These are phyloP conservation scores for Akabosia matsudoensis DNA, from an alignment of 1,140 invertebrate species.

Conservation along the genomic window DNA sequence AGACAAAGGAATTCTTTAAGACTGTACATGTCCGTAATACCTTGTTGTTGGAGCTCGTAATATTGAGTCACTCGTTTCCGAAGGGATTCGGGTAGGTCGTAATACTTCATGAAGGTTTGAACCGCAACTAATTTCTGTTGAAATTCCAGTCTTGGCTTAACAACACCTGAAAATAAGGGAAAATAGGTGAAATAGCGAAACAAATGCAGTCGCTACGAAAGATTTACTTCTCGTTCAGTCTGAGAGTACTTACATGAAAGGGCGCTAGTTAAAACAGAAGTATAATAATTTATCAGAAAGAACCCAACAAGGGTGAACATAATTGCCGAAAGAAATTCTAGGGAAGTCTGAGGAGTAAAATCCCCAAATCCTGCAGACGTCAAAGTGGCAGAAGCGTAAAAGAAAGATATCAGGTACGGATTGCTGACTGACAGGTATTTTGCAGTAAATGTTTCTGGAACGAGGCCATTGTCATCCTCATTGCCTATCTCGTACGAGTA, in stretches of 20 bases:
- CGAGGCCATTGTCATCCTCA: background rate
- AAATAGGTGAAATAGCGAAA: too few relatives aligned
- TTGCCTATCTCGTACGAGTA: constrained; percentile 19
- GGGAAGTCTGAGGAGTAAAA: constrained; percentile 38
- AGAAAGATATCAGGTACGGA: constrained; percentile 37
- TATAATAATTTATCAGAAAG: constrained; percentile 40
- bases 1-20: background rate
- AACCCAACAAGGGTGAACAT: constrained; percentile 37
- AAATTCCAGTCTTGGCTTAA: constrained; percentile 34
- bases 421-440: constrained; percentile 12
- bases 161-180: too few relatives aligned
- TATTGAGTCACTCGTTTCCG: constrained; percentile 39
- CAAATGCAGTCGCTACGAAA: too few relatives aligned
- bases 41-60: constrained; percentile 36
- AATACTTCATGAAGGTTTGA: constrained; percentile 37
- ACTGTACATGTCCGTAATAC: background rate
- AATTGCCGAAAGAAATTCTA: constrained; percentile 30
- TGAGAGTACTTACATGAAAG: constrained; percentile 38
- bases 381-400: constrained; percentile 36
- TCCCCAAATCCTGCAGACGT: constrained; percentile 43
- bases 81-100: constrained; percentile 32
- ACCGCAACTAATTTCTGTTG: constrained; percentile 42
- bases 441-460: background rate
- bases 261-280: constrained; percentile 40
- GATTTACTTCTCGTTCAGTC: constrained; percentile 28